Evolutionary conservation across 2,797 vertebrate species (phyloP), one percentile per base, ranked within the genome.

Genomic region (Loris lydekkerianus): DNA sequence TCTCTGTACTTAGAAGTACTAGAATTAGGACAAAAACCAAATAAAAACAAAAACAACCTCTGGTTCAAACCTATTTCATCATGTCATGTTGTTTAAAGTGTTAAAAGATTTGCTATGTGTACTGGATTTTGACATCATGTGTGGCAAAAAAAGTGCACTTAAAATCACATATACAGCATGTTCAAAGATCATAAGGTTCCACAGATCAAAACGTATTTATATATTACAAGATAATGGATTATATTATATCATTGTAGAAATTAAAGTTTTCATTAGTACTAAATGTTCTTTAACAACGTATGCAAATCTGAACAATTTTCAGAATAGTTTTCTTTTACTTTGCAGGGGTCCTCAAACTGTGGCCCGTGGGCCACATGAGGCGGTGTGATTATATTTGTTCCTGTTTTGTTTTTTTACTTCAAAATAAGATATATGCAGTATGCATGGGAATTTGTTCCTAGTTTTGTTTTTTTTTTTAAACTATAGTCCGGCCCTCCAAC

Each of bases 91-190:
- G 20, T 37, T 92, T 80, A 40, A 89, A 86, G 37, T 40, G 10
- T 29, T 61, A 76, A 93, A 81, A n/a, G 10, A 34, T 61, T 61
- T 80, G 58, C 58, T 82, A 40, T 76, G 76, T 93, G 49, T 21
- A 58, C 53, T 73, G 61, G 25, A 61, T 80, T 89, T 37, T 61
- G n/a, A 72, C 43, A 58, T 43, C 77, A 80, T 40, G 5, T 73
- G 49, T 60, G 37, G 37, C 34, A 43, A 85, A 53, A 96, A 96
- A 96, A 93, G 40, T 40, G 10, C 8, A 61, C 17, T 76, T 92
- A 73, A 60, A 89, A 53, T 78, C 63, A 86, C 34, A 77, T 17
- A 31, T 7, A 5, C 8, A 5, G 5, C 56, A 65, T 89, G 65
- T 13, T 25, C 31, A 75, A 61, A 77, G 27, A 75, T 70, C 27